These are phyloP conservation scores for Dromiciops gliroides DNA, from an alignment of 2,113 vertebrate genomes.

Conservation along the genomic window DNA sequence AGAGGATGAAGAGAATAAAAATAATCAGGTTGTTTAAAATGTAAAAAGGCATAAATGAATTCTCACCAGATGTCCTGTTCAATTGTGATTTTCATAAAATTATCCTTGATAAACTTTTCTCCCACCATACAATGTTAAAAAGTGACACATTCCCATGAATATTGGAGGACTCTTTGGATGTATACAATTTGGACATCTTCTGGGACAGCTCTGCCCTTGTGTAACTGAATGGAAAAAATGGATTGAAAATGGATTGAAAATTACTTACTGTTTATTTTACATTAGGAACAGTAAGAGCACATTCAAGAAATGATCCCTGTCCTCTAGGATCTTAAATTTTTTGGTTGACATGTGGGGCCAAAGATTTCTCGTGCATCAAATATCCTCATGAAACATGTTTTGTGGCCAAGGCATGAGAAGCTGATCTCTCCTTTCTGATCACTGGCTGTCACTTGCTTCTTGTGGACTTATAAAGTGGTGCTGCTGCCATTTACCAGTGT, in stretches of 20 bases:
- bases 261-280: neutral
- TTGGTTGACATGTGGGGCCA: neutral
- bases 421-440: neutral
- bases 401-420: neutral
- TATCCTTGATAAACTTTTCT: slow-evolving; percentile 68
- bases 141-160: neutral
- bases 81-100: slow-evolving; percentile 79
- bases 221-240: neutral
- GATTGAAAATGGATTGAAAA: neutral
- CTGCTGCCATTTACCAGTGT: neutral
- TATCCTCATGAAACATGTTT: neutral
- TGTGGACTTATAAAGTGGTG: neutral
- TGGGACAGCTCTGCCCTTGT: neutral
- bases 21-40: slow-evolving; percentile 86
- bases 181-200: neutral
- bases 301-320: neutral
- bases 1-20: slow-evolving; percentile 85
- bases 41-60: slow-evolving; percentile 83
- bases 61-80: slow-evolving; percentile 82
- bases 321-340: neutral
- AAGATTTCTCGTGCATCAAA: neutral
- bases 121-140: slow-evolving; percentile 26
- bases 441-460: neutral
- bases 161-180: neutral
- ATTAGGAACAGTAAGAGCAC: neutral